Conservation (phyloP, 2,113 vertebrate genomes). For the Syngnathus scovelli region DNA sequence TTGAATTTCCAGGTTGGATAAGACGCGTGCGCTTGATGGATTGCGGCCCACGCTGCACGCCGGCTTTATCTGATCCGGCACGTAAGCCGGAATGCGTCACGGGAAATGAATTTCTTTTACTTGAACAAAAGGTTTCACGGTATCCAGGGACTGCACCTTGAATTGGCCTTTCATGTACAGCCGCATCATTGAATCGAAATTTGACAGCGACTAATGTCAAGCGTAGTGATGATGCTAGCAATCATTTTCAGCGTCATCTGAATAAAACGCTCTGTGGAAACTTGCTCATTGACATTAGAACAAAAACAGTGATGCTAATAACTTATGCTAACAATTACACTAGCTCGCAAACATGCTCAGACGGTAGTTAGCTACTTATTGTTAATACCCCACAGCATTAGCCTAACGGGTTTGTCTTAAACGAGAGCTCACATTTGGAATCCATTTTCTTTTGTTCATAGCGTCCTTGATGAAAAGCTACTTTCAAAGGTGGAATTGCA, state of each 20-base stretch:
- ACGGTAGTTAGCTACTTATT: no score
- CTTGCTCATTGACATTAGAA: no score
- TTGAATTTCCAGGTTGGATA: not conserved
- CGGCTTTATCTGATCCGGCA: not conserved
- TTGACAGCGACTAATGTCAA: no score
- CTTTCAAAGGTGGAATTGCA: not conserved
- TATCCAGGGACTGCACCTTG: not conserved
- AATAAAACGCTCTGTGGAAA: no score
- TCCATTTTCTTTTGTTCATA: not conserved
- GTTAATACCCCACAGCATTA: no score
- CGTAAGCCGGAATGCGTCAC: not conserved
- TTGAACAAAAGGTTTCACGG: not conserved
- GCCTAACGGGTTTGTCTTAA: no score
- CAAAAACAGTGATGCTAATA: not conserved
- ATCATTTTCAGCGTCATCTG: no score
- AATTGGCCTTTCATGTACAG: not conserved
- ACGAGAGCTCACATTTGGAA: not conserved
- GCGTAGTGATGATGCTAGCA: no score
- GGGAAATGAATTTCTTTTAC: conserved; percentile 1
- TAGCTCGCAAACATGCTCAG: no score
- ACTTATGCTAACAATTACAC: no score
- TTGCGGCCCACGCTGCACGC: not conserved
- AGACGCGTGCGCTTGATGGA: not conserved
- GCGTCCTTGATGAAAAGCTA: not conserved
- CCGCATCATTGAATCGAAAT: no score